These are phyloP conservation scores for Lycaon pictus DNA, from an alignment of 2,113 vertebrate species.

Conservation along the genomic window DNA sequence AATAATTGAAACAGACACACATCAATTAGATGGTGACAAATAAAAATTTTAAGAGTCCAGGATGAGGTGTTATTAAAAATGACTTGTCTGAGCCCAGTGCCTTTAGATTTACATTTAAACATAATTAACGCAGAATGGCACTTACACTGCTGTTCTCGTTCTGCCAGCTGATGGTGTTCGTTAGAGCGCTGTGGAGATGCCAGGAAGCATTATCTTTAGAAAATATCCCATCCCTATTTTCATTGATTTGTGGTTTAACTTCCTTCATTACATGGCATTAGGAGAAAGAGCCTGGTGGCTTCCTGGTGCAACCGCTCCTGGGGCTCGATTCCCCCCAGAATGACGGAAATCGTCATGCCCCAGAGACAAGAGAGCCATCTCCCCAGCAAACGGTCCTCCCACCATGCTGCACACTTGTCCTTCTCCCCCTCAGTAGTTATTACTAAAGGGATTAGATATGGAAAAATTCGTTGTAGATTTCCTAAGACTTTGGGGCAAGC, in stretches of 20 bases:
- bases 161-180: neutral
- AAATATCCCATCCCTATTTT: constrained; percentile 12
- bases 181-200: neutral
- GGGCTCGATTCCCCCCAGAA: neutral
- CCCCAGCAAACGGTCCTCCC: neutral
- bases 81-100: constrained; percentile 30
- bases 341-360: neutral
- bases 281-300: neutral
- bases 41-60: constrained; percentile 51
- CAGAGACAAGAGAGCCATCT: neutral
- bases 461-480: neutral
- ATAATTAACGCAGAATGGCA: constrained; percentile 32
- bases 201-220: neutral
- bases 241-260: constrained; percentile 26
- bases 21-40: constrained; percentile 75
- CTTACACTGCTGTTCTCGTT: neutral
- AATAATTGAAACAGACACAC: constrained; percentile 63
- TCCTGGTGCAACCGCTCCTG: neutral
- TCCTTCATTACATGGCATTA: constrained; percentile 9
- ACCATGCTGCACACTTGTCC: neutral
- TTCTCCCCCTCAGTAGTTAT: neutral
- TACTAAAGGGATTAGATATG: neutral
- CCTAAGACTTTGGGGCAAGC: neutral
- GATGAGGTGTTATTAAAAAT: constrained; percentile 64
- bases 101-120: constrained; percentile 65